Conservation (phyloP, 2,888 invertebrate species). For the Torymus tubicola region DNA sequence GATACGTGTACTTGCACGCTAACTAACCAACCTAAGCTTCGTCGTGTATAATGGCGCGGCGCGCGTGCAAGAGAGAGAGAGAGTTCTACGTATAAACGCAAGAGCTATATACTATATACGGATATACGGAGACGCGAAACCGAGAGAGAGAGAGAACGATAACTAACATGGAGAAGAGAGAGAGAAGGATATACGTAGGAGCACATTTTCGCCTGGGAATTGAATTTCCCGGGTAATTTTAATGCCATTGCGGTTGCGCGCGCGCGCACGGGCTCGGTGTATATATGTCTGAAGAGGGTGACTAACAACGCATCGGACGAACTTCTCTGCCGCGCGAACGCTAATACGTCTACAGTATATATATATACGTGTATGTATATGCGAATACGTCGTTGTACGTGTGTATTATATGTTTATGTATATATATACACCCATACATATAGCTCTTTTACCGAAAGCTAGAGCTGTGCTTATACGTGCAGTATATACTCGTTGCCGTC, state of each 20-base stretch:
- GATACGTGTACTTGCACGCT: slow-evolving; percentile 77
- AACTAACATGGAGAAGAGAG: neutral
- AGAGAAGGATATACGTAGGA: too few species aligned
- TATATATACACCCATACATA: neutral
- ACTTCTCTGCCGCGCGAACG: slow-evolving; percentile 11
- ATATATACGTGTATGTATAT: slow-evolving; percentile 59
- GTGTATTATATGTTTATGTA: slow-evolving; percentile 57
- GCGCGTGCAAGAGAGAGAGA: slow-evolving; percentile 46
- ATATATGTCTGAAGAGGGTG: slow-evolving; percentile 60
- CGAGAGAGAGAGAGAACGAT: neutral
- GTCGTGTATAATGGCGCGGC: slow-evolving; percentile 46
- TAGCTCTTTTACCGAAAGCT: neutral
- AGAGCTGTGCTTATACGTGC: too few species aligned
- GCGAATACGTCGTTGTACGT: slow-evolving; percentile 52
- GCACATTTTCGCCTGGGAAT: slow-evolving; percentile 70
- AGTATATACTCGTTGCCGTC: too few species aligned
- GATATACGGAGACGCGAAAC: slow-evolving; percentile 17
- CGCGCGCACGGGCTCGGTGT: slow-evolving; percentile 52
- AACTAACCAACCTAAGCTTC: slow-evolving; percentile 76
- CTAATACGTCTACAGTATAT: too few species aligned
- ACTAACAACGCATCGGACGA: slow-evolving; percentile 62
- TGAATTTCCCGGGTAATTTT: slow-evolving; percentile 74
- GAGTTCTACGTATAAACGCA: slow-evolving; percentile 10
- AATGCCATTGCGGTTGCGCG: slow-evolving; percentile 69
- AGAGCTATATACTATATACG: neutral